These are phyloP conservation scores for Trematomus loennbergii DNA, from an alignment of 2,113 vertebrate species.

Conservation along the genomic window DNA sequence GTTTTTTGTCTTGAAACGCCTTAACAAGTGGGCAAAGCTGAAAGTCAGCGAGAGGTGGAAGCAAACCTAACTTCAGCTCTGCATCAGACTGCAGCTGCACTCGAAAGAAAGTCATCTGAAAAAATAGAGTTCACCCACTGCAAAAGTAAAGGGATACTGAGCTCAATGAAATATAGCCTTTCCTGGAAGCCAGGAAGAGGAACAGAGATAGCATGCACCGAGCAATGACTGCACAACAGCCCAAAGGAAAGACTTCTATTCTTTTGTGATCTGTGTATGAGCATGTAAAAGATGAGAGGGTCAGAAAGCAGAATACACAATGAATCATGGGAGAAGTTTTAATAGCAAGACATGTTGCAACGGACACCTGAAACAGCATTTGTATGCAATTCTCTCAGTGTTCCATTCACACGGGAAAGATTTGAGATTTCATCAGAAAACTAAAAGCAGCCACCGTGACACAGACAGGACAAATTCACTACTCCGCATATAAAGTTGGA, in stretches of 20 bases:
- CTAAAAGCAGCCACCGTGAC: conserved; percentile 6
- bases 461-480: background rate
- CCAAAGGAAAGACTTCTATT: background rate
- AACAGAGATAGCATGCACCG: conserved; percentile 14
- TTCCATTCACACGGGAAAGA: conserved; percentile 26
- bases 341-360: conserved; percentile 18
- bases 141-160: conserved; percentile 7
- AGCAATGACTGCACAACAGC: background rate
- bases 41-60: conserved; percentile 11
- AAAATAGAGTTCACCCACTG: background rate
- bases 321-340: conserved; percentile 12
- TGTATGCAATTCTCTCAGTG: conserved; percentile 37
- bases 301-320: background rate
- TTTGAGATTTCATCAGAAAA: conserved; percentile 26
- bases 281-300: background rate
- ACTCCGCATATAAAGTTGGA: background rate
- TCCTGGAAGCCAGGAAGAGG: background rate
- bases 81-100: conserved; percentile 16
- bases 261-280: background rate
- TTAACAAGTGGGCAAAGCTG: conserved; percentile 10
- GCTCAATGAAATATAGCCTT: conserved; percentile 10
- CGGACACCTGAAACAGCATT: conserved; percentile 40
- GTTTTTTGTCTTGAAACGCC: background rate
- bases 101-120: background rate
- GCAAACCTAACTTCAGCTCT: conserved; percentile 5